phyloP scores from a whole-genome alignment of 2,797 vertebrate genomes.

The Parotocinclus haroldoi region DNA sequence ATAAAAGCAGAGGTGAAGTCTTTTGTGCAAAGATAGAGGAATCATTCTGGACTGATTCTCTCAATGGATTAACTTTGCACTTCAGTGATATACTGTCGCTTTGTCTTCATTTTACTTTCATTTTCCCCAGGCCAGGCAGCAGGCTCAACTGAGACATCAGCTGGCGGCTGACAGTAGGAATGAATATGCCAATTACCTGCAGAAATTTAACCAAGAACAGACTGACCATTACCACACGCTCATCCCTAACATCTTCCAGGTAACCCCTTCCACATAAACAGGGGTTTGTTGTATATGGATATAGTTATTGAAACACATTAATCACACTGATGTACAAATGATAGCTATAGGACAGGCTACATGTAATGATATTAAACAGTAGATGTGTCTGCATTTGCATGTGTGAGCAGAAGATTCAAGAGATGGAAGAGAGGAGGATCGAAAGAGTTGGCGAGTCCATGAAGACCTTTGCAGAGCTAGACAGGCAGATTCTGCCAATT shows the following conservation, averaged over 20 bases:
- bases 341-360: too few relatives aligned
- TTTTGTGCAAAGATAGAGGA: too few relatives aligned
- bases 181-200: slow-evolving; percentile 86
- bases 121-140: slow-evolving; percentile 72
- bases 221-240: slow-evolving; percentile 90
- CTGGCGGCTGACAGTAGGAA: slow-evolving; percentile 91
- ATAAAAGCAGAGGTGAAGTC: too few relatives aligned
- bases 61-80: too few relatives aligned
- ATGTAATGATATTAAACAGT: too few relatives aligned
- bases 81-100: too few relatives aligned
- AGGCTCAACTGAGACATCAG: slow-evolving; percentile 90
- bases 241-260: slow-evolving; percentile 92
- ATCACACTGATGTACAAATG: too few relatives aligned
- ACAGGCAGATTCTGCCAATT: slow-evolving; percentile 91
- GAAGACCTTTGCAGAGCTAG: slow-evolving; percentile 88
- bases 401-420: slow-evolving; percentile 85
- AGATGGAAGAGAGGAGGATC: slow-evolving; percentile 93
- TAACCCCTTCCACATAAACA: slow-evolving; percentile 40
- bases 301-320: too few relatives aligned
- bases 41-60: too few relatives aligned
- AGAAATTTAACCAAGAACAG: slow-evolving; percentile 95
- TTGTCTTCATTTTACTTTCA: background rate
- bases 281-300: background rate
- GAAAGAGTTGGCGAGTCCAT: slow-evolving; percentile 83
- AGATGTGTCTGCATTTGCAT: background rate